Evolutionary conservation across 1,140 invertebrate genomes (phyloP).

Genomic region (Adoxophyes honmai): DNA sequence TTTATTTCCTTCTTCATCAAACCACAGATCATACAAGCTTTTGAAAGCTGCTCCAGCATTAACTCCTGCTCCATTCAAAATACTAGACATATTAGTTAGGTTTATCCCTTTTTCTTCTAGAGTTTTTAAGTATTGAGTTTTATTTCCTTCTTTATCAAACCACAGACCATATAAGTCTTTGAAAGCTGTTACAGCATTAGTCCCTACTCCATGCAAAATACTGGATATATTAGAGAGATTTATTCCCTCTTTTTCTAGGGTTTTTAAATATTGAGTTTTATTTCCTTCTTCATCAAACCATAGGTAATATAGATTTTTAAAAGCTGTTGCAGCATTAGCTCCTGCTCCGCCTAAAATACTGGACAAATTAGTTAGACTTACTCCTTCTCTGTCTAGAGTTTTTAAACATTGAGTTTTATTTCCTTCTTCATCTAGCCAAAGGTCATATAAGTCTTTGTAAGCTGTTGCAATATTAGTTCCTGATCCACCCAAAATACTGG

Average conservation of each 20-base stretch:
- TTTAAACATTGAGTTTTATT: conserved; percentile 34
- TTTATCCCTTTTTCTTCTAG: conserved; percentile 21
- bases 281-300: conserved; percentile 30
- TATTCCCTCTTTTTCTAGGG: too few relatives aligned
- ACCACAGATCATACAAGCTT: conserved; percentile 24
- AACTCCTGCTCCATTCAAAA: conserved; percentile 30
- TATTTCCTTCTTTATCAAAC: conserved; percentile 20
- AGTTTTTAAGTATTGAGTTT: conserved; percentile 22
- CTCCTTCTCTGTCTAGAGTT: conserved; percentile 21
- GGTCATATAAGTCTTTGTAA: conserved; percentile 30
- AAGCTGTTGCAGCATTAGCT: conserved; percentile 22
- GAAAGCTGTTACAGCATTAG: conserved; percentile 25
- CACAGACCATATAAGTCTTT: conserved; percentile 28
- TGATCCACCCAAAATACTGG: conserved; percentile 29
- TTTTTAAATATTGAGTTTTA: conserved; percentile 30
- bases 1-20: conserved; percentile 29
- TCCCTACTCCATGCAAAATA: conserved; percentile 30
- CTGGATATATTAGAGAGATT: conserved; percentile 30
- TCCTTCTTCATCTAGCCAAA: conserved; percentile 30
- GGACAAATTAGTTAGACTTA: conserved; percentile 27
- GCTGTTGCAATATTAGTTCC: conserved; percentile 25
- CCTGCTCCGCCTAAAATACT: conserved; percentile 31
- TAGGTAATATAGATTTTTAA: conserved; percentile 27
- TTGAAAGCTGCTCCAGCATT: conserved; percentile 25
- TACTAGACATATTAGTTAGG: conserved; percentile 19